phyloP scores from a whole-genome alignment of 1,140 invertebrate species.

The Tetraneura akinire region DNA sequence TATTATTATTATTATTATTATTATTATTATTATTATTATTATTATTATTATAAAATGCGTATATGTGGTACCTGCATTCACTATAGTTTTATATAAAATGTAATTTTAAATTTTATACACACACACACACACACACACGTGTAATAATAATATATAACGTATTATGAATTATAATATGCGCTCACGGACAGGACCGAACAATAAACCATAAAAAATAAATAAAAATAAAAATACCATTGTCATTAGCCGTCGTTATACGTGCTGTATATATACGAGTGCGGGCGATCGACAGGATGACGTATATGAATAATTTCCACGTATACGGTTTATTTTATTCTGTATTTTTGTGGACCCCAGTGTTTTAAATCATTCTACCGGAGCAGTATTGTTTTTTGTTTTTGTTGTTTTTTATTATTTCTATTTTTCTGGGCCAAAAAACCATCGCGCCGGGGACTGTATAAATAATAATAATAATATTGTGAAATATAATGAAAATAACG shows the following conservation, averaged over 20 bases:
- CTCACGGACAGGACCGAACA: neutral
- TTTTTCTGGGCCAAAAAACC: conserved; percentile 12
- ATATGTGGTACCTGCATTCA: too few species aligned
- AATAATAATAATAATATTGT: conserved; percentile 35
- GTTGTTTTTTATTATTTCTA: too few species aligned
- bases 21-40: too few species aligned
- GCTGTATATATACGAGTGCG: too few species aligned
- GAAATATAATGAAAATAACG: too few species aligned
- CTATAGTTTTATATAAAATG: neutral
- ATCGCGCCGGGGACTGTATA: conserved; percentile 17
- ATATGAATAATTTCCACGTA: conserved; percentile 14
- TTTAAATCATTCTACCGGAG: conserved; percentile 36
- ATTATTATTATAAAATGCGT: too few species aligned
- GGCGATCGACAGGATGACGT: conserved; percentile 36
- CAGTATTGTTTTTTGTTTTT: conserved; percentile 42
- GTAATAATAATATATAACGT: neutral
- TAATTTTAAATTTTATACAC: conserved; percentile 4
- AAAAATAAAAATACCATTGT: conserved; percentile 26
- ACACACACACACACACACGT: neutral
- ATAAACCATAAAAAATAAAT: too few species aligned
- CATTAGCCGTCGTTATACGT: conserved; percentile 4
- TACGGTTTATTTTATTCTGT: conserved; percentile 27
- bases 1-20: too few species aligned
- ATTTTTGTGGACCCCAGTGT: conserved; percentile 34
- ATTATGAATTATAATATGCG: neutral